Evolutionary conservation across 2,113 vertebrate genomes (phyloP), one percentile per base, ranked within the genome.

Genomic region (Tiliqua scincoides): DNA sequence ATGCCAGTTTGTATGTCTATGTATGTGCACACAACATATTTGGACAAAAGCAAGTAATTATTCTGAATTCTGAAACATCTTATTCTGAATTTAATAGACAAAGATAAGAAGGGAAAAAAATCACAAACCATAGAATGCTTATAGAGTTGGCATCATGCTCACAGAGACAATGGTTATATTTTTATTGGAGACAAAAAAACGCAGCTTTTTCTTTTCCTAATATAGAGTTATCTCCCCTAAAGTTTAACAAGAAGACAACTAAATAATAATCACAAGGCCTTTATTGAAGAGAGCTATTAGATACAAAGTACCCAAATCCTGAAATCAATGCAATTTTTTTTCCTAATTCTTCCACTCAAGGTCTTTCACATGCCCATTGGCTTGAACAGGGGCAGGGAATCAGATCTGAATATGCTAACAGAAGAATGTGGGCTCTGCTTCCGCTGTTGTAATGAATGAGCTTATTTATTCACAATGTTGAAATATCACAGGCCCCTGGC

Each of bases 41-140:
- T 59, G 54, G 82, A 90, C 1, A 74, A 87, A 89, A 89, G 75
- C 88, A 77, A 87, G 85, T 72, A 75, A 84, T 83, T 2, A 4
- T 8, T 77, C 88, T 62, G 37, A 82, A 23, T 30, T 48, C 43
- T 48, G 43, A 82, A 70, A 25, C 81, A 83, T 62, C 30, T 23
- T 72, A 30, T 17, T 67, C 59, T 62, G 73, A 91, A 54, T 81
- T 6, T 87, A 92, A 88, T 74, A 48, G 59, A 79, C 2, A 48
- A 52, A 10, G 87, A 78, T 27, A 17, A 27, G 79, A 92, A 89
- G 86, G 32, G 48, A 81, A 57, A 57, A 57, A 4, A 48, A 48
- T 5, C 43, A 48, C 43, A 4, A 48, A 48, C 43, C 25, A 89
- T 32, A 2, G 4, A 68, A 17, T 21, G 7, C 73, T 37, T 30